phyloP scores from a whole-genome alignment of 2,113 vertebrate genomes.

The Charadrius vociferus region DNA sequence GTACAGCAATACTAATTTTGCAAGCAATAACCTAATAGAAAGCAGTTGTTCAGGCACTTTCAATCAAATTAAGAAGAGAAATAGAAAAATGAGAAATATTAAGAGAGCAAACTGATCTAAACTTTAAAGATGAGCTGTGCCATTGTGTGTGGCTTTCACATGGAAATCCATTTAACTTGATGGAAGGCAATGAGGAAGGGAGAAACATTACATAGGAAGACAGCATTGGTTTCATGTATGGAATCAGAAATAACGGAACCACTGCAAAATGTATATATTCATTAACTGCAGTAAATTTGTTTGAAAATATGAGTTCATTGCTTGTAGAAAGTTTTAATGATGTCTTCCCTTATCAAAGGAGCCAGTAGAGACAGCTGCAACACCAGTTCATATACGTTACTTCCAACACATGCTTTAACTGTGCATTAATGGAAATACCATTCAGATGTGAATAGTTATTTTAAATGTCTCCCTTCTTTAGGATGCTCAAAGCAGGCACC shows the following conservation, averaged over 20 bases:
- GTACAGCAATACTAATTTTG: background rate
- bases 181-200: background rate
- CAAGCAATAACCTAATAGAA: background rate
- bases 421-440: background rate
- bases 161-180: background rate
- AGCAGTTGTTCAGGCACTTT: slow-evolving; percentile 2
- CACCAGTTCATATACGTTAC: accelerated
- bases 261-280: background rate
- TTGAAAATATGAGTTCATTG: background rate
- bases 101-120: background rate
- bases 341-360: background rate
- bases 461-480: background rate
- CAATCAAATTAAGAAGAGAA: background rate
- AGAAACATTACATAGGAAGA: background rate
- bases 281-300: background rate
- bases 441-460: background rate
- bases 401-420: background rate
- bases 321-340: background rate
- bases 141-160: background rate
- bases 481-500: background rate
- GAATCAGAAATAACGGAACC: background rate
- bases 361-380: background rate
- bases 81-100: background rate
- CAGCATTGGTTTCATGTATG: background rate
- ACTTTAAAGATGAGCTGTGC: background rate